Base-by-base conservation (phyloP, 2,888 invertebrate genomes). In the Slavum lentiscoides region DNA sequence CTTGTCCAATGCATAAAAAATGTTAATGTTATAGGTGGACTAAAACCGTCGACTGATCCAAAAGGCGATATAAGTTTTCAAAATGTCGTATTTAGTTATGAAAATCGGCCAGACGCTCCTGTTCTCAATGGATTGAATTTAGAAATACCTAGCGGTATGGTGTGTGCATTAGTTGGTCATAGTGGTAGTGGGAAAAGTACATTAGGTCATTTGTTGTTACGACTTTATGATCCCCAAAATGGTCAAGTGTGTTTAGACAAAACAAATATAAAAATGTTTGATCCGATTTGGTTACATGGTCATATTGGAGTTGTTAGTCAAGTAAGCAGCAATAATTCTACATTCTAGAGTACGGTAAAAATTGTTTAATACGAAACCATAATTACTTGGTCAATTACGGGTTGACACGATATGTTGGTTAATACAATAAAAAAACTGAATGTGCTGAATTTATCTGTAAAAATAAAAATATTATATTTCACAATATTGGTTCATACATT, bases 111-210 rank as follows among this genome's bases (percentile, higher is more conserved):
- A 0, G 89, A 91, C 43, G 86, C 87, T 30, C 84, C 85, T 3
- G 89, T 94, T 5, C 88, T 96, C 75, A 88, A 90, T 70, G 89
- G 91, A 49, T 88, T 96, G 37, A 90, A 88, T 83, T 88, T 96
- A 53, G 88, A 88, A 11, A 88, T 95, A 7, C 88, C 89, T 0
- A 90, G 92, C 0, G 92, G 92, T 15, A 90, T 90, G 83, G 91
- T 94, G 0, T 90, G 94, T 15, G 96, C 96, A 0, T 89, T 92
- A n/a, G 92, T 98, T 0, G 98, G 98, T 0, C 89, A 94, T 0
- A 97, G 96, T 82, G 98, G 98, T 0, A 95, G 95, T 43, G 98
- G 98, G 0, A 98, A 98, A 87, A 96, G 96, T 72, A 98, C 98
- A 0, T 88, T 98, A 82, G 95, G 94, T 0, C 88, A 92, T 1